Conservation (phyloP, 2,797 vertebrate genomes). For the Erpetoichthys calabaricus region DNA sequence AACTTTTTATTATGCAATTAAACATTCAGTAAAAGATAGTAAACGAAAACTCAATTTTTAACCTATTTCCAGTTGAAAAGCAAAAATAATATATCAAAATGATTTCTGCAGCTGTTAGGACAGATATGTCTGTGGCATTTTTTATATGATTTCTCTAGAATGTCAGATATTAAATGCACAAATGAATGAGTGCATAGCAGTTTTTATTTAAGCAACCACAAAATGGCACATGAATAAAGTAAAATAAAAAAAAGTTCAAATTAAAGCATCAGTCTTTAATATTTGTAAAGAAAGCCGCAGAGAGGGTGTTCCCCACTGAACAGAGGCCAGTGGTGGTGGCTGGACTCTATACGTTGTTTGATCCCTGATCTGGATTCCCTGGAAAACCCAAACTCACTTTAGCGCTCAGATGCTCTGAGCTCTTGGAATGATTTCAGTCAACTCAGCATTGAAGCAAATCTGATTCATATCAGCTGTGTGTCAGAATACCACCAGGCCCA, state of each 20-base stretch:
- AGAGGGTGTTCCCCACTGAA: conserved; percentile 56
- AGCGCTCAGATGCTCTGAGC: conserved; percentile 28
- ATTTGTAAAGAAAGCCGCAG: conserved; percentile 62
- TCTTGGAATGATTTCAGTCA: conserved; percentile 57
- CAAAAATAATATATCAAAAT: conserved; percentile 10
- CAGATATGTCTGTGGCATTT: conserved; percentile 24
- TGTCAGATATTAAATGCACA: conserved; percentile 36
- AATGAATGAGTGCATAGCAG: conserved; percentile 31
- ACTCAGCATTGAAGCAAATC: conserved; percentile 34
- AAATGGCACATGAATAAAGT: conserved; percentile 58
- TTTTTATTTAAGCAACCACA: conserved; percentile 46
- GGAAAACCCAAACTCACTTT: conserved; percentile 45
- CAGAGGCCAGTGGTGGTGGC: conserved; percentile 40
- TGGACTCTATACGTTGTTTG: conserved; percentile 34
- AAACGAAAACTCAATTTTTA: no score
- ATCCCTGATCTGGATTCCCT: conserved; percentile 41
- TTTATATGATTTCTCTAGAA: conserved; percentile 27
- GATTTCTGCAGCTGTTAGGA: conserved; percentile 26
- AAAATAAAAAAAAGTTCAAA: conserved; percentile 33
- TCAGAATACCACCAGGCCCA: conserved; percentile 42
- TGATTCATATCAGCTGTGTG: conserved; percentile 42
- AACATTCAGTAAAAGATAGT: no score
- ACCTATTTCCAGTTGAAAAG: no score
- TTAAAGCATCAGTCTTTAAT: conserved; percentile 62
- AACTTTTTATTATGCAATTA: no score